These are phyloP conservation scores for Masticophis lateralis DNA, from an alignment of 2,797 vertebrate genomes.

Conservation along the genomic window DNA sequence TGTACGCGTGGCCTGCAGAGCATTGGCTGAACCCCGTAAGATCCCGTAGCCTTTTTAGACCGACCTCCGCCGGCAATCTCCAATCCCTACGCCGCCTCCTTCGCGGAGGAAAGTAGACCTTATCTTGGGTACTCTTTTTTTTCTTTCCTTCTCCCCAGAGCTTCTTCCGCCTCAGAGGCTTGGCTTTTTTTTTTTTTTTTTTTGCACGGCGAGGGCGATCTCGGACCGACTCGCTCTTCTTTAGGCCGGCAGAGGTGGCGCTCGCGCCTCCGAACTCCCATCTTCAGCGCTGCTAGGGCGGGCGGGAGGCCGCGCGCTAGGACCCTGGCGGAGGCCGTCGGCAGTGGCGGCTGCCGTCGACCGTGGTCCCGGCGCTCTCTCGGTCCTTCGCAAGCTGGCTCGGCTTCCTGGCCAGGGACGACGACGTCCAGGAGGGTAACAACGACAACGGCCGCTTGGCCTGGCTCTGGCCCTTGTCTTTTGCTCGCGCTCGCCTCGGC, in stretches of 20 bases:
- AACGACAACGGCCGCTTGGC: neutral
- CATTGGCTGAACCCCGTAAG: neutral
- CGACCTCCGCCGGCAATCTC: neutral
- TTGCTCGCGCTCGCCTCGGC: neutral
- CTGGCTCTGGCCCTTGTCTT: neutral
- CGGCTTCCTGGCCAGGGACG: conserved; percentile 13
- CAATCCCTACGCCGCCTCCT: neutral
- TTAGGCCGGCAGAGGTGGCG: neutral
- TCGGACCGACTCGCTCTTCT: neutral
- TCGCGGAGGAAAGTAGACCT: neutral
- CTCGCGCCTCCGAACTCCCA: neutral
- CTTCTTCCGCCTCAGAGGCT: neutral
- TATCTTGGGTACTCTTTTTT: neutral
- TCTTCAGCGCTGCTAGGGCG: neutral
- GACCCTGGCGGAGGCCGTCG: neutral
- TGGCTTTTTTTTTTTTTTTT: neutral
- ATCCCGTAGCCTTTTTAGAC: neutral
- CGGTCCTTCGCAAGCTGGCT: neutral
- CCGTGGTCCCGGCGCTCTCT: neutral
- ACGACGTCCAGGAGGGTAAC: neutral
- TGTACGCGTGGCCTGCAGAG: neutral
- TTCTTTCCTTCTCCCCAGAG: neutral
- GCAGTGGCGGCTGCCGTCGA: neutral
- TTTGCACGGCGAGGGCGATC: neutral
- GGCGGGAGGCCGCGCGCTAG: neutral